Base-by-base conservation (phyloP, 2,113 vertebrate species). In the Setophaga coronata region DNA sequence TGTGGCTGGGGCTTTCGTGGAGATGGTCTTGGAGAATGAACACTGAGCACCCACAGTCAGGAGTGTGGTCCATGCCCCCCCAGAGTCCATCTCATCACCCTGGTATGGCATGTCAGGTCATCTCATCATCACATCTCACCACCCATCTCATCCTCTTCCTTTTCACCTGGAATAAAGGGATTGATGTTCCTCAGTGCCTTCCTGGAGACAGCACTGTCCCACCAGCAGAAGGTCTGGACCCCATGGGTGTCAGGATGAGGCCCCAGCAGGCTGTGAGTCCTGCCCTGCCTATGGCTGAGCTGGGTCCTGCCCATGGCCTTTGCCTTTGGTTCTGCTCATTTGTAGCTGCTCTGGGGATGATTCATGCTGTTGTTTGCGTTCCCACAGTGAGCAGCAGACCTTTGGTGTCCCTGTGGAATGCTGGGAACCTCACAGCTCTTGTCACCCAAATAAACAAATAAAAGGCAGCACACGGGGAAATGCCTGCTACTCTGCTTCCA, bases 231-330 rank as follows among this genome's bases (percentile, higher is more conserved):
- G 62, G 21, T 18, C 48, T n/a, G 56, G 73, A 23, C 12, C 4
- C 54, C 0, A 0, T 19, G 60, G n/a, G 29, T 50, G 28, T 62
- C 73, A 38, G 36, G 31, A n/a, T 61, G 60, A 47, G 62, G 28
- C 13, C 66, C 31, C 54, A 69, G 18, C 45, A 47, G 69, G 71
- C 54, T 82, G 24, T 2, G 4, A 65, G 54, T 34, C 24, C 76
- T 61, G 45, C n/a, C 50, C 50, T 40, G 33, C 51, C 26, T 0
- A 0, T 1, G 14, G 16, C 69, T 76, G 66, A 54, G 40, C 78
- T 36, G 74, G 48, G 43, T 58, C 61, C 65, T 79, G 36, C 33
- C 62, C 64, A 40, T 0, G 0, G 14, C 28, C 79, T 69, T 74
- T 66, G 64, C 51, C 56, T 73, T 91, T 62, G 24, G 9, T 40